phyloP scores from a whole-genome alignment of 2,888 invertebrate species.

The Himalopsyche japonica region DNA sequence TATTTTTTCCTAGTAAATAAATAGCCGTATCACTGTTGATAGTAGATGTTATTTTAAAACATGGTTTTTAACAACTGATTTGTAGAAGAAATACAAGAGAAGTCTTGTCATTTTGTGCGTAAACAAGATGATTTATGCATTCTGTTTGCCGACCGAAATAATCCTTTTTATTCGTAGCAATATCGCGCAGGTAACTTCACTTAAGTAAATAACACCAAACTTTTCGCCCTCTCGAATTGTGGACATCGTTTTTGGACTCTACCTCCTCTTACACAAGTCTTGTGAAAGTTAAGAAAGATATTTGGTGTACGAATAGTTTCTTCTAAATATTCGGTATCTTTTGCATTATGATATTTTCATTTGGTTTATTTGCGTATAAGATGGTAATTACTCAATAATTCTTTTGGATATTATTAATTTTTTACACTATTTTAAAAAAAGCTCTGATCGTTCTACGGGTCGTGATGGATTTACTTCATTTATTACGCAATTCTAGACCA shows the following conservation, averaged over 20 bases:
- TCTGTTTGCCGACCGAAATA: constrained; percentile 1
- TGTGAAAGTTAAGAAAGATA: neutral
- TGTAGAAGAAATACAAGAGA: neutral
- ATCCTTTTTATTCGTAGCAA: neutral
- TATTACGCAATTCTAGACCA: too few species aligned
- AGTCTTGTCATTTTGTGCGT: neutral
- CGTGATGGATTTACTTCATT: too few species aligned
- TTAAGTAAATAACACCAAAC: constrained; percentile 1
- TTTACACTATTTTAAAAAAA: too few species aligned
- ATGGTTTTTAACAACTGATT: neutral
- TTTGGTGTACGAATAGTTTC: neutral
- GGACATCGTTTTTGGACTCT: neutral
- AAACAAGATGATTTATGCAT: constrained; percentile 1
- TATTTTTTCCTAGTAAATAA: too few species aligned
- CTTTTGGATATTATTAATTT: too few species aligned
- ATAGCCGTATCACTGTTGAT: too few species aligned
- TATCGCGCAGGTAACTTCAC: neutral
- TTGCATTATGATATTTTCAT: too few species aligned
- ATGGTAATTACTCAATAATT: too few species aligned
- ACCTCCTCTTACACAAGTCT: neutral
- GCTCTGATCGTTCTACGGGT: too few species aligned
- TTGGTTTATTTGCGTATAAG: too few species aligned
- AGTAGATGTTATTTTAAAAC: too few species aligned
- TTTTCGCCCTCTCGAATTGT: neutral
- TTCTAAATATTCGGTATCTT: neutral